Evolutionary conservation across 2,797 vertebrate species (phyloP).

Genomic region (Gambelia wislizenii): DNA sequence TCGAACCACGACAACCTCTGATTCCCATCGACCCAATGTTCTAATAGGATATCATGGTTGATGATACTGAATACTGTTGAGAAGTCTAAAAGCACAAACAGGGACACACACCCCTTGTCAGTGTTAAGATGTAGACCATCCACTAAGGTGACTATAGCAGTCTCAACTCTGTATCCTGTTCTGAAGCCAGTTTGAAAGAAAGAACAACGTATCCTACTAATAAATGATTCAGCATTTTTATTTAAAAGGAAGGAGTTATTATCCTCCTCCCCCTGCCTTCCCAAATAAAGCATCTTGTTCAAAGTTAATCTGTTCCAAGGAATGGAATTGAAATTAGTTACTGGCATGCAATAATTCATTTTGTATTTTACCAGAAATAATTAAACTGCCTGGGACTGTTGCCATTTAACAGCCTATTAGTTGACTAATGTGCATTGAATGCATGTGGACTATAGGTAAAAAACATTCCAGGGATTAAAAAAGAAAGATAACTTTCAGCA

Average conservation of each 20-base stretch:
- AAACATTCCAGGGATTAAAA: constrained; percentile 79
- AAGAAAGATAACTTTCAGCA: constrained; percentile 57
- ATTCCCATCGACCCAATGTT: too few relatives aligned
- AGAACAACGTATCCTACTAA: background rate
- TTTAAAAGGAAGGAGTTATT: constrained; percentile 52
- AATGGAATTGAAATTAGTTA: constrained; percentile 77
- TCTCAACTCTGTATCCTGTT: too few relatives aligned
- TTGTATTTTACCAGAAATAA: constrained; percentile 87
- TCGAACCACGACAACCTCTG: too few relatives aligned
- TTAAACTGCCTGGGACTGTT: constrained; percentile 95
- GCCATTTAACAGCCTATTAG: constrained; percentile 99
- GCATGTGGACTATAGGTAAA: constrained; percentile 85
- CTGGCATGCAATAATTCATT: constrained; percentile 83
- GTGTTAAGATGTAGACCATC: too few relatives aligned
- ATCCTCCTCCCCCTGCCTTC: background rate
- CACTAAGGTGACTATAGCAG: too few relatives aligned
- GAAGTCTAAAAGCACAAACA: too few relatives aligned
- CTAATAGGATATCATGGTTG: too few relatives aligned
- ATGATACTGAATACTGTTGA: too few relatives aligned
- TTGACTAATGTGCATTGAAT: constrained; percentile 96
- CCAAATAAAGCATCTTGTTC: constrained; percentile 67
- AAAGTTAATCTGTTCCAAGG: constrained; percentile 77
- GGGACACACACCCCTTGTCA: too few relatives aligned
- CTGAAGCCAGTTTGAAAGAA: background rate
- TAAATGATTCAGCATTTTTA: constrained; percentile 48